Base-by-base conservation (phyloP, 2,797 vertebrate species). In the Paedocypris micromegethes region DNA sequence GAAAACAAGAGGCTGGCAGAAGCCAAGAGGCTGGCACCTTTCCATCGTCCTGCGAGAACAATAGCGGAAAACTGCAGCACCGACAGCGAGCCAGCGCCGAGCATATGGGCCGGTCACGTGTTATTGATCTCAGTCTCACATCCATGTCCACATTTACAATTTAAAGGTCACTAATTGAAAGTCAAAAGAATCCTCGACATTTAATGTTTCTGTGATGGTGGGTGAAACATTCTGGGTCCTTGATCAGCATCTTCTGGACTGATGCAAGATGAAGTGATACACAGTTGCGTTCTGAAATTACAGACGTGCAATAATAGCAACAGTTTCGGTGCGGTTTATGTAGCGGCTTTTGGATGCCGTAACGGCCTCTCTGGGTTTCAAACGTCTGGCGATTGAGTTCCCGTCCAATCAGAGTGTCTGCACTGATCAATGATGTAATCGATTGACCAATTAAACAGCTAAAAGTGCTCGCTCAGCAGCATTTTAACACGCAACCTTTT, bases 341-440 rank as follows among this genome's bases (percentile, higher is more conserved):
- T 23, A 23, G 23, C 23, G 23, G 61, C 47, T 45, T 70, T 55
- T 6, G 48, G 57, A 77, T 9, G 40, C 60, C 51, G 51, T 53
- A 70, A 40, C 50, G 57, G 58, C 39, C 47, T 5, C 23, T 80
- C 66, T 79, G 80, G 79, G 55, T 75, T 68, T 81, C 76, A 79
- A 73, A 77, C 61, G 68, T 64, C 64, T 80, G 77, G 68, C 80
- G 77, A 85, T 81, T 77, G 72, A 86, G 86, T 84, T 80, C 79
- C 75, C 75, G 40, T 68, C 51, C 81, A 77, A 81, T 86, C 79
- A 70, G 66, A 23, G 23, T 23, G 78, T 82, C 81, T 68, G 77
- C 80, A 77, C 81, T 72, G 81, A 86, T 90, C 87, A 85, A 90
- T 90, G 81, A 39, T 49, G 66, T 57, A 78, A 82, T 80, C 84